phyloP scores from a whole-genome alignment of 2,888 invertebrate genomes.

The Lucinisca nassula region DNA sequence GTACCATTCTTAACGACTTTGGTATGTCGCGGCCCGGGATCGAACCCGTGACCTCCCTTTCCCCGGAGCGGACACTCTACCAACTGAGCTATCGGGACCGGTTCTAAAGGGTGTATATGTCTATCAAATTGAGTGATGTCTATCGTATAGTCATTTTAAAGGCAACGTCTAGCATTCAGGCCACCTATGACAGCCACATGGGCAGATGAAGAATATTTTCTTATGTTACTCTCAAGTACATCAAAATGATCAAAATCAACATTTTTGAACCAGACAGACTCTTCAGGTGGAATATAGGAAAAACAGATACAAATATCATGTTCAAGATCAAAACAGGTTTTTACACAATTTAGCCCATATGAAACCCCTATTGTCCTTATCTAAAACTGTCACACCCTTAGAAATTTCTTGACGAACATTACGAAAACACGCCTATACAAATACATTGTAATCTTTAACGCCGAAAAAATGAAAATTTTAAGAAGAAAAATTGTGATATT shows the following conservation, averaged over 20 bases:
- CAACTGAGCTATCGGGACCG: no score
- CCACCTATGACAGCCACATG: constrained; percentile 14
- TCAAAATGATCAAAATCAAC: background rate
- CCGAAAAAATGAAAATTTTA: no score
- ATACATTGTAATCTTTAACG: no score
- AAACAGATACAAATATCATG: constrained; percentile 3
- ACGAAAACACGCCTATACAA: no score
- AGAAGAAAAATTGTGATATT: no score
- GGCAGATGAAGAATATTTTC: background rate
- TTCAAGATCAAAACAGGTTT: background rate
- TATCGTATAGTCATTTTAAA: background rate
- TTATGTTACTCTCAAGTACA: background rate
- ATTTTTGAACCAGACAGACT: constrained; percentile 16
- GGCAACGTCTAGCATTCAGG: background rate
- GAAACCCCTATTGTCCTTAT: background rate
- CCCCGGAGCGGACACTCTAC: no score
- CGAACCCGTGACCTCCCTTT: no score
- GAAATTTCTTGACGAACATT: background rate
- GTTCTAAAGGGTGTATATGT: no score
- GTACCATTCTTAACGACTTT: no score
- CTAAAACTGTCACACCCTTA: background rate
- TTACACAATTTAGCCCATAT: constrained; percentile 13
- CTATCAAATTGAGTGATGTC: background rate
- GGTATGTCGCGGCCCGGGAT: no score
- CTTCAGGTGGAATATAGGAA: constrained; percentile 16